Evolutionary conservation across 2,797 vertebrate genomes (phyloP), one percentile per base, ranked within the genome.

Genomic region (Anableps anableps): DNA sequence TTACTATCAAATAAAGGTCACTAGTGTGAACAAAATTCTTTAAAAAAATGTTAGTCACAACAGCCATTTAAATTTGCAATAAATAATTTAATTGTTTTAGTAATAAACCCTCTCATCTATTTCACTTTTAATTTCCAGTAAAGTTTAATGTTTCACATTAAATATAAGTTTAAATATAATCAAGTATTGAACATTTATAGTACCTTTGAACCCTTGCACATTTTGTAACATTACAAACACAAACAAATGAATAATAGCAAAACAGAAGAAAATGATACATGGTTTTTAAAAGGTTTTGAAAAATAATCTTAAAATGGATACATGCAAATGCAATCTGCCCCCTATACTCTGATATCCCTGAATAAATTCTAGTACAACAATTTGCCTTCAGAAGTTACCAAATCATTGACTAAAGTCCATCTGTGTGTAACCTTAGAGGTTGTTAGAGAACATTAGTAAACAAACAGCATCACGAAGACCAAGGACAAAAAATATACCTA

Each of bases 21-120:
- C n/a, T n/a, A n/a, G n/a, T n/a, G n/a, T n/a, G n/a, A n/a, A n/a
- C n/a, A n/a, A n/a, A n/a, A n/a, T n/a, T n/a, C n/a, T n/a, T n/a
- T n/a, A n/a, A n/a, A n/a, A n/a, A n/a, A n/a, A n/a, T 60, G 4
- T 31, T 5, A 31, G 29, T 31, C 10, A 55, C 53, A 55, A 26
- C 43, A 41, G 29, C 53, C 21, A 47, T 13, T 53, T 72, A 10
- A 78, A 76, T 0, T 36, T 66, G 29, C 11, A 72, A 41, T 62
- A 81, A 86, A 83, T 53, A 43, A 71, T 43, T 41, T 41, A 41
- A 4, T 70, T 41, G 23, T 10, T 68, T 68, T 43, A 43, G 26
- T 68, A 1, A 6, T 26, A 68, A 14, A 41, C 14, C 66, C 38
- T 23, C 14, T 43, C 21, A 17, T 3, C 1, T 43, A 5, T 43